These are phyloP conservation scores for Drosophila austrosaltans DNA, from an alignment of 2,888 invertebrate species.

Conservation along the genomic window DNA sequence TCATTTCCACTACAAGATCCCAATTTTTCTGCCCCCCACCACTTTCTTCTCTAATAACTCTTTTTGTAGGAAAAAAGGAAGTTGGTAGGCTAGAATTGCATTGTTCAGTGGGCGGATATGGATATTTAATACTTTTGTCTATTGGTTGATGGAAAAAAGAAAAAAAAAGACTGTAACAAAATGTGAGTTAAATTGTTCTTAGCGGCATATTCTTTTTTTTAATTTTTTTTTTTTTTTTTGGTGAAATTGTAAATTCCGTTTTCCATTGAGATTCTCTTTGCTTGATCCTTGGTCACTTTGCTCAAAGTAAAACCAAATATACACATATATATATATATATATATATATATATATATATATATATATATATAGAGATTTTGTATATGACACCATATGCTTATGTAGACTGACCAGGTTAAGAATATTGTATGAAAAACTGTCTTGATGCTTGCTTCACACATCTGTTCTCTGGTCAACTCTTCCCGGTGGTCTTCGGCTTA, in stretches of 20 bases:
- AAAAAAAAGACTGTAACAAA: constrained; percentile 50
- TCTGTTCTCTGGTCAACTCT: constrained; percentile 54
- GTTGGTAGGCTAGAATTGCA: constrained; percentile 47
- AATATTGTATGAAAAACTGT: not conserved
- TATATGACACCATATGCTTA: constrained; percentile 58
- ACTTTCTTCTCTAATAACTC: constrained; percentile 68
- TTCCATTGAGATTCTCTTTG: constrained; percentile 4
- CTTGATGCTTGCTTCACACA: constrained; percentile 62
- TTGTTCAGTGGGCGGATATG: constrained; percentile 76
- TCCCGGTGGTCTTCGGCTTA: constrained; percentile 60
- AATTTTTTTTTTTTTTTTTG: not conserved
- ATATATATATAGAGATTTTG: not conserved
- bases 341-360: not conserved
- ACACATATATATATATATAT: constrained; percentile 4
- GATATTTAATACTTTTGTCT: constrained; percentile 71
- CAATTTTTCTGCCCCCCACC: constrained; percentile 44
- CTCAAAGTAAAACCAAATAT: constrained; percentile 1
- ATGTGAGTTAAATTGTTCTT: constrained; percentile 61
- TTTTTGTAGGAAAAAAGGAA: constrained; percentile 47
- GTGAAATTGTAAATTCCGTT: not conserved
- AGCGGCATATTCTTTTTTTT: not conserved
- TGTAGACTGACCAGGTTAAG: constrained; percentile 29
- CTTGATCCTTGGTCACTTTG: constrained; percentile 15
- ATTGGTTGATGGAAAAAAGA: constrained; percentile 1
- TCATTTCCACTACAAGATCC: constrained; percentile 29